phyloP scores from a whole-genome alignment of 2,888 invertebrate genomes.

The Hypomecis punctinalis region DNA sequence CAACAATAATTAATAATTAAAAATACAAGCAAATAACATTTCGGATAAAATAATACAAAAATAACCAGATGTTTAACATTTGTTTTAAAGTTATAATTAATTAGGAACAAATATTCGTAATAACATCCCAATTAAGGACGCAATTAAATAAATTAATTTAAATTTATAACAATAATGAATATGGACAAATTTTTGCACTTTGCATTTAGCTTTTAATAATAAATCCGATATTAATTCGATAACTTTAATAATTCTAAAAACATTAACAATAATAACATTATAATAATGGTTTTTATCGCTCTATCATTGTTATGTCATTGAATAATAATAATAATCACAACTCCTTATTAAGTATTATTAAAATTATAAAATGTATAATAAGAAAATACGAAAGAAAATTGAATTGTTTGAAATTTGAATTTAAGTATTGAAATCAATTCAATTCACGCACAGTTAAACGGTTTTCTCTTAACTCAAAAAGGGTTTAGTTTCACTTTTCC shows the following conservation, averaged over 20 bases:
- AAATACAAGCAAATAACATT: constrained; percentile 21
- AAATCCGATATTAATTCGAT: constrained; percentile 56
- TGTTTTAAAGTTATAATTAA: constrained; percentile 4
- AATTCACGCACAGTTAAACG: no score
- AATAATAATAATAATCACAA: background rate
- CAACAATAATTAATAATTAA: constrained; percentile 27
- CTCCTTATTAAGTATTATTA: background rate
- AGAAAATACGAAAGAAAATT: no score
- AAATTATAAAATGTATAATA: no score
- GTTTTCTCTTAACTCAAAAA: no score
- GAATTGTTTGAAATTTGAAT: no score
- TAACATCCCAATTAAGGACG: background rate
- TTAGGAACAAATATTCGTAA: constrained; percentile 5
- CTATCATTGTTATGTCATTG: background rate
- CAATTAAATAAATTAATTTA: background rate
- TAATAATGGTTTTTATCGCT: constrained; percentile 27
- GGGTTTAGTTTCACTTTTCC: no score
- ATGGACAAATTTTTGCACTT: background rate
- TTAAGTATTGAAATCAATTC: no score
- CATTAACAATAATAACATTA: constrained; percentile 30
- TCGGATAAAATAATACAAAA: background rate
- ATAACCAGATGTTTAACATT: background rate
- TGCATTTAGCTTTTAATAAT: constrained; percentile 52
- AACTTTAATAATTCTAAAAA: constrained; percentile 43
- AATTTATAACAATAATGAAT: background rate